Evolutionary conservation across 2,113 vertebrate species (phyloP).

Genomic region (Calypte anna): DNA sequence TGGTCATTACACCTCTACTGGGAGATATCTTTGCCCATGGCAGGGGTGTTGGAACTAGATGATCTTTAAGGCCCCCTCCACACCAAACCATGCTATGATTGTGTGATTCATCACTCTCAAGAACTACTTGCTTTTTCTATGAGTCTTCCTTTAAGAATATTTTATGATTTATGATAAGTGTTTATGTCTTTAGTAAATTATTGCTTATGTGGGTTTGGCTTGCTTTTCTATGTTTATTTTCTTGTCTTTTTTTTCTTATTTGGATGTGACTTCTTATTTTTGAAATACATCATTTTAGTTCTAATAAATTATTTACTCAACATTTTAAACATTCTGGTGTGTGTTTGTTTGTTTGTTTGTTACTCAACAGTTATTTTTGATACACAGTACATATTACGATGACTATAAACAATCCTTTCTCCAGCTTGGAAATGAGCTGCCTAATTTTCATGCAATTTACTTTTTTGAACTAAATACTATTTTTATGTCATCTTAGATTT

Average conservation of each 20-base stretch:
- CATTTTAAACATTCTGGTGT: not conserved
- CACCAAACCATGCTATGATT: too few species aligned
- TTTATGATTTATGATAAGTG: not conserved
- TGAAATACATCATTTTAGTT: not conserved
- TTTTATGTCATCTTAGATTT: not conserved
- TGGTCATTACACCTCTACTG: not conserved
- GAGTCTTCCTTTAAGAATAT: not conserved
- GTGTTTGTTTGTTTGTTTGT: constrained; percentile 5
- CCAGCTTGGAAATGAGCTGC: not conserved
- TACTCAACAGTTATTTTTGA: not conserved
- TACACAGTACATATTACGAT: not conserved
- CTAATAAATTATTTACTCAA: not conserved
- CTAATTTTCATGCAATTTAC: not conserved
- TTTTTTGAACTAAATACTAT: not conserved
- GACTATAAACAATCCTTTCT: not conserved
- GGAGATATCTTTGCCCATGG: too few species aligned
- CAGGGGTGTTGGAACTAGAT: too few species aligned
- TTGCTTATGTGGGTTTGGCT: not conserved
- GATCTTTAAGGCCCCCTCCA: too few species aligned
- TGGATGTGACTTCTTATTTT: not conserved
- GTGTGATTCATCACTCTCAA: not conserved
- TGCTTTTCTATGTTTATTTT: not conserved
- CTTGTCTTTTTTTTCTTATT: not conserved
- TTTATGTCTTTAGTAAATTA: not conserved
- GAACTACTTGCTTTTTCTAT: not conserved